A percentile compares a stretch with the other conserved stretches of the same genome.
phyloP scores from a whole-genome alignment of 2,888 invertebrate species.

The Noctua janthe region DNA sequence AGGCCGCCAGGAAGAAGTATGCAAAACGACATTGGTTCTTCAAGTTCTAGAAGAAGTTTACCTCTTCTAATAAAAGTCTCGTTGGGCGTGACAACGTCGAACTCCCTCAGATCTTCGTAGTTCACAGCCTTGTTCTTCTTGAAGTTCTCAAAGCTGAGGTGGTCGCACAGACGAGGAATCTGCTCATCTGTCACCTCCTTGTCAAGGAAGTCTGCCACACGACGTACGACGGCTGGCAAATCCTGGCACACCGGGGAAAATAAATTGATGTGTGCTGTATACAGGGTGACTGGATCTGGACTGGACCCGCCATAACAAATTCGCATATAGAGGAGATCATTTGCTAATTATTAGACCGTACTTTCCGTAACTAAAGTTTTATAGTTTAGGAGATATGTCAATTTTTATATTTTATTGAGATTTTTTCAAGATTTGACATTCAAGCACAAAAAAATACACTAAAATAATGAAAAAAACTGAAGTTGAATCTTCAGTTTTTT shows the following conservation, averaged over 20 bases:
- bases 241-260: slow-evolving; percentile 54
- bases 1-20: not conserved
- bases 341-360: too few relatives aligned
- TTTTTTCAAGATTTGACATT: too few relatives aligned
- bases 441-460: too few relatives aligned
- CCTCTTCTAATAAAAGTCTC: slow-evolving; percentile 69
- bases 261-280: too few relatives aligned
- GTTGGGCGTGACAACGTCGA: slow-evolving; percentile 22
- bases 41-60: slow-evolving; percentile 17
- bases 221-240: slow-evolving; percentile 79
- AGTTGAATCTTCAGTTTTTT: too few relatives aligned
- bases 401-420: too few relatives aligned
- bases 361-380: too few relatives aligned
- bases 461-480: too few relatives aligned
- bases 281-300: too few relatives aligned
- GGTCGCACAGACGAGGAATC: slow-evolving; percentile 89
- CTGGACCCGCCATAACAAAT: too few relatives aligned
- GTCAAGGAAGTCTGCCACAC: slow-evolving; percentile 90
- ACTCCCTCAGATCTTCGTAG: slow-evolving; percentile 53
- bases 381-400: too few relatives aligned
- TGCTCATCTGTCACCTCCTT: slow-evolving; percentile 88
- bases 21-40: not conserved
- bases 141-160: slow-evolving; percentile 94
- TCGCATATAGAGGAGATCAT: too few relatives aligned
- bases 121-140: slow-evolving; percentile 91